Conservation (phyloP, 2,888 invertebrate species). For the Magallana nippona region DNA sequence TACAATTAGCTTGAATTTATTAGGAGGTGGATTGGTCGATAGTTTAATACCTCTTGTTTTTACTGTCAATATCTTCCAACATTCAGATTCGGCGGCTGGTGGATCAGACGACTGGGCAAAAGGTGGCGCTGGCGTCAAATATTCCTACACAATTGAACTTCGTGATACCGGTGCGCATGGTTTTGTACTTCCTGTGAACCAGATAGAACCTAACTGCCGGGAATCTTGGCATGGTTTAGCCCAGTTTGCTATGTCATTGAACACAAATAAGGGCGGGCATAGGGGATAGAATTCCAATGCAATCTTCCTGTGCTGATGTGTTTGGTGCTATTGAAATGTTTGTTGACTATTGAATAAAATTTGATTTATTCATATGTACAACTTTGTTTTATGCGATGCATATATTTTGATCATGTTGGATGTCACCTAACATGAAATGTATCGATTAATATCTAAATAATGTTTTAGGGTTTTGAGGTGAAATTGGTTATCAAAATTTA, state of each 20-base stretch:
- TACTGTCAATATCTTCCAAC: background rate
- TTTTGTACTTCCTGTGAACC: slow-evolving; percentile 88
- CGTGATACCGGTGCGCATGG: slow-evolving; percentile 87
- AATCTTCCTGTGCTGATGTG: background rate
- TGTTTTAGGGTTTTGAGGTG: no score
- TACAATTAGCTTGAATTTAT: no score
- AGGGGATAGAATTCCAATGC: background rate
- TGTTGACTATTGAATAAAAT: background rate
- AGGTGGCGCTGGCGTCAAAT: slow-evolving; percentile 89
- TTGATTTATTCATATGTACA: background rate
- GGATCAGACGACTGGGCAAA: slow-evolving; percentile 95
- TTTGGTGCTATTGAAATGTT: slow-evolving; percentile 6
- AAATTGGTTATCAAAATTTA: no score
- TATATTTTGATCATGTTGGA: no score
- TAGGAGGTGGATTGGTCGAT: no score
- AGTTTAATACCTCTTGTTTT: no score
- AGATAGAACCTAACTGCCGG: slow-evolving; percentile 87
- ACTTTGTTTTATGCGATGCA: no score
- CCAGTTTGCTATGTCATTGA: slow-evolving; percentile 77
- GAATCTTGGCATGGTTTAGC: slow-evolving; percentile 90
- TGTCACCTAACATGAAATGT: no score
- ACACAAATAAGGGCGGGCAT: background rate
- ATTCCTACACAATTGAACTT: slow-evolving; percentile 93
- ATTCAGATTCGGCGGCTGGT: slow-evolving; percentile 82
- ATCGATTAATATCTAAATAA: no score